Base-by-base conservation (phyloP, 2,888 invertebrate species). In the Harpalus rufipes region DNA sequence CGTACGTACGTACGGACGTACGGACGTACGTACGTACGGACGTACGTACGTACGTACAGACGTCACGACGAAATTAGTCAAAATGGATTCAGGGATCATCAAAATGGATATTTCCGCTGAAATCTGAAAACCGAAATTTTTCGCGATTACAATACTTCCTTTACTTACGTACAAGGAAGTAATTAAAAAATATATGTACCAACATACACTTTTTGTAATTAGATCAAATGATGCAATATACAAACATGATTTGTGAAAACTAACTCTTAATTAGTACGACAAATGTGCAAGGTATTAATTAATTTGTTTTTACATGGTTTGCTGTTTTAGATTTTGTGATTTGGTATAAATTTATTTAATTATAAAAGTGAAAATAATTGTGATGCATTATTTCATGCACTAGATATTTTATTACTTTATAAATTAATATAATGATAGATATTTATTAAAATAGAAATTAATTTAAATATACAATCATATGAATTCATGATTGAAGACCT, bases 311-410 rank as follows among this genome's bases (percentile, higher is more conserved):
- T 25, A 65, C 39, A 65, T 65, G 65, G n/a, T 10, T 39, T 65
- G 14, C 39, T 65, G 12, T 25, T n/a, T 21, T 65, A 1, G 12
- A 65, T 65, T n/a, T n/a, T n/a, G n/a, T n/a, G n/a, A n/a, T 65
- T 25, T 25, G 21, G 4, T 7, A 65, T 65, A 10, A 39, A 32
- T 32, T 25, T 65, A 65, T 32, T 65, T 25, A 65, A 44, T 44
- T 44, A 44, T 3, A 44, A 65, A 32, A 65, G 39, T 65, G 65
- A 65, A 65, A 65, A 65, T 65, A 32, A n/a, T 32, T 65, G 65
- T 65, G 65, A 10, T 65, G 32, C 39, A 65, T 32, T 65, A 63
- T 65, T 65, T 65, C 25, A 65, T 39, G 65, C 65, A 39, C 65
- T 65, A 25, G 10, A 65, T n/a, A 65, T 6, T 65, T 25, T n/a